Evolutionary conservation across 37 sponge, comb jelly and placozoan genomes (phyloP), one percentile per base, ranked within the genome.

Genomic region (Aplysina aerophoba): DNA sequence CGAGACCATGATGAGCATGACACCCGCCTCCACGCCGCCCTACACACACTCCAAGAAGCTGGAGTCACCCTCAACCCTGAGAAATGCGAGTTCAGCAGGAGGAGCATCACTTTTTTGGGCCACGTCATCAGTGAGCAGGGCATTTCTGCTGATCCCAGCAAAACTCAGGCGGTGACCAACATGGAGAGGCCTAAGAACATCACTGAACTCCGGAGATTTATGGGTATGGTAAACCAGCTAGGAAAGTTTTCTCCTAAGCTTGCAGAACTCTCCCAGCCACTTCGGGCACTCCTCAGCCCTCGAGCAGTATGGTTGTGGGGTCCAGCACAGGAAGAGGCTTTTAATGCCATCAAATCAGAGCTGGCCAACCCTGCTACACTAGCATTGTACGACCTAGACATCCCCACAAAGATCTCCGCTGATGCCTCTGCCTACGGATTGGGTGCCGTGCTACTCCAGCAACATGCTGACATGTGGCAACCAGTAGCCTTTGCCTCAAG

Each of bases 401-500:
- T 25, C 28, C 38, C 16, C 21, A 87, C 88, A 34, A 82, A 83
- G 58, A 53, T 82, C 1, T 38, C 36, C 21, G 80, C 88, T 15
- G 88, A 81, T 82, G 83, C 83, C n/a, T 87, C 83, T 2, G 34
- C 82, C 4, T 87, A 69, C 80, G 73, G 88, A 13, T 5, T 87
- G 0, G 88, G 88, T 6, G 82, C 83, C 24, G 83, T 81, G 21
- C 36, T 87, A 1, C 71, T 73, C 24, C 88, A 88, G 80, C 1
- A 79, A 62, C n/a, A 38, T 1, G 3, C 64, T 8, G 28, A 25
- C 0, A 33, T 4, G 1, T 88, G 84, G 84, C 58, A 57, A 80
- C 89, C 89, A 28, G 84, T 88, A 16, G 24, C 80, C n/a, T 88
- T 59, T 54, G 83, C 89, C 22, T 88, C 89, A 28, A 39, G 83